Evolutionary conservation across 2,113 vertebrate genomes (phyloP).

Genomic region (Struthidea cinerea): DNA sequence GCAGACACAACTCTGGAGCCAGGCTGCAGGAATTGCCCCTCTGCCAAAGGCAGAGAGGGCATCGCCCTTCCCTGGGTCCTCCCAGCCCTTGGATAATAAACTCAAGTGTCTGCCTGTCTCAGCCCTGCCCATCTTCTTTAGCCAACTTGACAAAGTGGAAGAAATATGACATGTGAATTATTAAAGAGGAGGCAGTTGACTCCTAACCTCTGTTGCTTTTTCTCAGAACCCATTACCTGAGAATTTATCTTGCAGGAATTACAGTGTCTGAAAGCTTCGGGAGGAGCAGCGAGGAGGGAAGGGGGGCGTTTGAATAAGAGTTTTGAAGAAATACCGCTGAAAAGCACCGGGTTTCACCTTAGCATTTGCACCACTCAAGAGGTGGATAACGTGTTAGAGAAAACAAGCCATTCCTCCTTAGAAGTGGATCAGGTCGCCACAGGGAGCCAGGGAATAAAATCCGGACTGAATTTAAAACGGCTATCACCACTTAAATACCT

Average conservation of each 20-base stretch:
- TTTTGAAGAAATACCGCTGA: conserved; percentile 42
- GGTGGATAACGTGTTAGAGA: conserved; percentile 35
- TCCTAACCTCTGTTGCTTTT: conserved; percentile 71
- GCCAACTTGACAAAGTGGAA: conserved; percentile 71
- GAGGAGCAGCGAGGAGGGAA: background rate
- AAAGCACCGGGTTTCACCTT: conserved; percentile 44
- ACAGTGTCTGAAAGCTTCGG: conserved; percentile 21
- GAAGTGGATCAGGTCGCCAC: conserved; percentile 47
- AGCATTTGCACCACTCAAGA: conserved; percentile 36
- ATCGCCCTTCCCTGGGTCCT: background rate
- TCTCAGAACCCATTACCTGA: conserved; percentile 74
- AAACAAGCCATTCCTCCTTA: conserved; percentile 51
- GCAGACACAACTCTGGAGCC: background rate
- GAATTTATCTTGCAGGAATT: conserved; percentile 71
- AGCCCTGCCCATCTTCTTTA: conserved; percentile 69
- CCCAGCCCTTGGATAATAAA: conserved; percentile 50
- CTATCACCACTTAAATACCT: background rate
- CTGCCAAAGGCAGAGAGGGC: background rate
- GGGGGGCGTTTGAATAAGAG: background rate
- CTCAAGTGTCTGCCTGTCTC: conserved; percentile 45
- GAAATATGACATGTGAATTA: conserved; percentile 77
- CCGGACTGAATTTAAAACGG: conserved; percentile 38
- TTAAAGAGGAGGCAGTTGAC: conserved; percentile 78
- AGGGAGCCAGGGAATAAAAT: conserved; percentile 43
- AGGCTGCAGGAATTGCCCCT: background rate